Percentiles rank a stretch among this genome's conserved stretches.
phyloP scores from a whole-genome alignment of 2,888 invertebrate genomes.

The Acleris laterana region DNA sequence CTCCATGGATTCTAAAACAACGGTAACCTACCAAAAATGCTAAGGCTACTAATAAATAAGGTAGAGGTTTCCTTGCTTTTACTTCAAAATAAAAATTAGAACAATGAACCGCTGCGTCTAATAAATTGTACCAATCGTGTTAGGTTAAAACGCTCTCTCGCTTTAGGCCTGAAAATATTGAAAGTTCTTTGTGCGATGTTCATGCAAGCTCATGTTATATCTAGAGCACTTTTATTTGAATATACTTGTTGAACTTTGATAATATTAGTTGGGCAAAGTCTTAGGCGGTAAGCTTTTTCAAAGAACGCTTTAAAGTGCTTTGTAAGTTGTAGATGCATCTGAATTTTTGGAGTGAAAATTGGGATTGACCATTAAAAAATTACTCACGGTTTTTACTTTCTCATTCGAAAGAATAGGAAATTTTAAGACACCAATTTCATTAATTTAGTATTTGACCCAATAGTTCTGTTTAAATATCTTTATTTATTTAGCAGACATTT shows the following conservation, averaged over 20 bases:
- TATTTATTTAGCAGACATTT: too few relatives aligned
- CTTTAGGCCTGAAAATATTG: constrained; percentile 36
- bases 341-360: not conserved
- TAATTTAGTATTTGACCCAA: too few relatives aligned
- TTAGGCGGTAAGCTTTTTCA: not conserved
- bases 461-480: too few relatives aligned
- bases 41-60: too few relatives aligned
- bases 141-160: constrained; percentile 33
- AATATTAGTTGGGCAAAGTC: constrained; percentile 27
- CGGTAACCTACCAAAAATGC: too few relatives aligned
- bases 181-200: constrained; percentile 31
- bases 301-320: not conserved
- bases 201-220: constrained; percentile 22
- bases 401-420: too few relatives aligned
- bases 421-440: too few relatives aligned
- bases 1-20: too few relatives aligned
- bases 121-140: constrained; percentile 12
- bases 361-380: too few relatives aligned
- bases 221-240: constrained; percentile 6
- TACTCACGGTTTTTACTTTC: too few relatives aligned
- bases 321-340: not conserved
- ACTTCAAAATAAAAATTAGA: too few relatives aligned
- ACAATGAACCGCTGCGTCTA: not conserved
- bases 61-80: too few relatives aligned
- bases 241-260: constrained; percentile 32